Base-by-base conservation (phyloP, 1,140 invertebrate genomes). In the Camponotus vicinus region DNA sequence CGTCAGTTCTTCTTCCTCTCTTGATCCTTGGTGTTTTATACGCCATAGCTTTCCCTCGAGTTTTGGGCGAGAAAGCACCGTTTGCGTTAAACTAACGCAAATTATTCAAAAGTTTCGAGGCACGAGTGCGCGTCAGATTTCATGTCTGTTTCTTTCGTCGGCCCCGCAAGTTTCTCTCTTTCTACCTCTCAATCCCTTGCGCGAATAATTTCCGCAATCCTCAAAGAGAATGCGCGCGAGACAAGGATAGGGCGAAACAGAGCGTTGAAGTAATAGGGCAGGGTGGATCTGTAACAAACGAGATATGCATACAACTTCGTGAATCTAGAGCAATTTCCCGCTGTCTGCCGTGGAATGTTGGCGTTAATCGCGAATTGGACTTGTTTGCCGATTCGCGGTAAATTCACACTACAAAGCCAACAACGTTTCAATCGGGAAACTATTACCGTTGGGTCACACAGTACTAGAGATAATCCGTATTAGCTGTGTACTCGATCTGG, bases 361-460 rank as follows among this genome's bases (percentile, higher is more conserved):
- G 69, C 69, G 79, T 63, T 83, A 83, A 83, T 83, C 79, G 79
- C 18, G 79, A 83, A 83, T 83, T 45, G 69, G 69, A 83, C 55
- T 83, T 83, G 79, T 83, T 83, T 61, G 69, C n/a, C 79, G 79
- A 83, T 83, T 83, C 13, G 64, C 66, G 21, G 78, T 61, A 21
- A 42, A 83, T 63, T 83, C 69, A 57, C 66, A 49, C 69, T 75
- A 83, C 79, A 83, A 83, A 83, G 79, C 79, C 55, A 80, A 61
- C 40, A 61, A 57, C 78, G 34, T 83, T 83, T 83, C 79, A 83
- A 83, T 83, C 79, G 69, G 27, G 79, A 15, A 83, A 73, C 79
- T 83, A 83, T 83, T 83, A 83, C 40, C 32, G 42, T 27, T 73
- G 32, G 52, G 57, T 83, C 55, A 45, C 55, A 61, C 69, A 71